A percentile compares a stretch with the other conserved stretches of the same genome.
These are phyloP conservation scores for Leptinotarsa tumamoca DNA, from an alignment of 2,888 invertebrate genomes.

Conservation along the genomic window DNA sequence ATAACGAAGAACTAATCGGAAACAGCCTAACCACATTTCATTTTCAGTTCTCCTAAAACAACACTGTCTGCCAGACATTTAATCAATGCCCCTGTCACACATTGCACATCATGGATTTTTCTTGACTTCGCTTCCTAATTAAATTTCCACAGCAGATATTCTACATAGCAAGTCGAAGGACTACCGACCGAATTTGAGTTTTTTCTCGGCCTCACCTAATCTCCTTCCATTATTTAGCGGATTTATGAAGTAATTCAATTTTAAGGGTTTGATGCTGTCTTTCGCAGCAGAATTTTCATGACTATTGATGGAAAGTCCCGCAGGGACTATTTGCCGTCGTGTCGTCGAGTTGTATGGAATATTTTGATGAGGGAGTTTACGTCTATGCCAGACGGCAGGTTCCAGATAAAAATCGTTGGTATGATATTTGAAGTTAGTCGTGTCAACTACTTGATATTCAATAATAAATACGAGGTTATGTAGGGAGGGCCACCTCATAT, in stretches of 20 bases:
- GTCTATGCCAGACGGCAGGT: conserved; percentile 6
- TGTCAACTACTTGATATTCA: not conserved
- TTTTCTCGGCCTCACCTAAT: conserved; percentile 30
- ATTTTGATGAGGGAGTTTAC: conserved; percentile 21
- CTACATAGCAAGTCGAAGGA: conserved; percentile 12
- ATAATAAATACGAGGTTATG: not conserved
- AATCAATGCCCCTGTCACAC: conserved; percentile 30
- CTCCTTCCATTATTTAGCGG: conserved; percentile 36
- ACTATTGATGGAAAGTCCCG: conserved; percentile 41
- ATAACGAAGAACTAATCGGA: too few species aligned
- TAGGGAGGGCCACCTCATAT: too few species aligned
- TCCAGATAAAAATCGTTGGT: not conserved
- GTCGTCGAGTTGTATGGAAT: conserved; percentile 17
- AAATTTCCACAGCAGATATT: conserved; percentile 32
- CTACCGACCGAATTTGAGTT: conserved; percentile 20
- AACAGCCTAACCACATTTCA: not conserved
- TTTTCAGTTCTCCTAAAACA: conserved; percentile 2
- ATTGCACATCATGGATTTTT: conserved; percentile 32
- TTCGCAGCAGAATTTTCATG: conserved; percentile 36
- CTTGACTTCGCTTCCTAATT: conserved; percentile 38
- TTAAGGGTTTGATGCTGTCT: conserved; percentile 41
- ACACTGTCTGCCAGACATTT: not conserved
- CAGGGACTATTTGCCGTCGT: conserved; percentile 26
- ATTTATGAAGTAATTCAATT: conserved; percentile 43
- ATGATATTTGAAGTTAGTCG: conserved; percentile 6